A percentile compares a stretch with the other conserved stretches of the same genome.
Evolutionary conservation across 37 sponge, comb jelly and placozoan genomes (phyloP).

Genomic region (Petrosia ficiformis): DNA sequence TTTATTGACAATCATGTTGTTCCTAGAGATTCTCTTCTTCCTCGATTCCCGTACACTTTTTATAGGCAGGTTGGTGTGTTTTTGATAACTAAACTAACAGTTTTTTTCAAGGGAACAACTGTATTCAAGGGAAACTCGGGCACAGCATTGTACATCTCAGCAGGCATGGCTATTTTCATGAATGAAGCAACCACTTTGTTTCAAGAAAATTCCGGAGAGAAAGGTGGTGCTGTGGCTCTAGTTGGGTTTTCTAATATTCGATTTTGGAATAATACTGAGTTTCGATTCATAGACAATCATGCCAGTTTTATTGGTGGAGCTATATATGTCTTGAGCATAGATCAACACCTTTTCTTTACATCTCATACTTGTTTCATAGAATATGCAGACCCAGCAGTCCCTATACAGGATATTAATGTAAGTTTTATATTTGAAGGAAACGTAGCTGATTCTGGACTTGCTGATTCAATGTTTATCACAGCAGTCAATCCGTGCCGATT

Average conservation of each 20-base stretch:
- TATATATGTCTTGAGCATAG: neutral
- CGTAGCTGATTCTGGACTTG: neutral
- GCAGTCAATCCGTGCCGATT: neutral
- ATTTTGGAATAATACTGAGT: neutral
- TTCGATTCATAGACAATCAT: neutral
- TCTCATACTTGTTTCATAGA: conserved; percentile 3
- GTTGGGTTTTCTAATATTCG: neutral
- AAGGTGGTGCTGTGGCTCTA: neutral
- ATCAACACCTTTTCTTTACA: neutral
- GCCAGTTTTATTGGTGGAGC: conserved; percentile 2
- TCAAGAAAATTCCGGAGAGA: neutral
- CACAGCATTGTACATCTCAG: neutral
- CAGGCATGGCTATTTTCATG: neutral
- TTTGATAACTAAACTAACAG: conserved; percentile 1
- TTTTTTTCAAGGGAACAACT: neutral
- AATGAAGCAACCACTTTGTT: neutral
- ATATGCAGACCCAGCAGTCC: neutral
- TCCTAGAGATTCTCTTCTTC: neutral
- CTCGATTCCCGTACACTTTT: neutral
- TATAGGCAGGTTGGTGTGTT: neutral
- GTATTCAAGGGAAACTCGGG: neutral
- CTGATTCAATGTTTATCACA: neutral
- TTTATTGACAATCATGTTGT: neutral
- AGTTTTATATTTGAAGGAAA: neutral
- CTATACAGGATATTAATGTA: neutral